A percentile compares a stretch with the other conserved stretches of the same genome.
These are phyloP conservation scores for Epizoanthus stellaris DNA, from an alignment of 92 coral and sea anemone genomes.

Conservation along the genomic window DNA sequence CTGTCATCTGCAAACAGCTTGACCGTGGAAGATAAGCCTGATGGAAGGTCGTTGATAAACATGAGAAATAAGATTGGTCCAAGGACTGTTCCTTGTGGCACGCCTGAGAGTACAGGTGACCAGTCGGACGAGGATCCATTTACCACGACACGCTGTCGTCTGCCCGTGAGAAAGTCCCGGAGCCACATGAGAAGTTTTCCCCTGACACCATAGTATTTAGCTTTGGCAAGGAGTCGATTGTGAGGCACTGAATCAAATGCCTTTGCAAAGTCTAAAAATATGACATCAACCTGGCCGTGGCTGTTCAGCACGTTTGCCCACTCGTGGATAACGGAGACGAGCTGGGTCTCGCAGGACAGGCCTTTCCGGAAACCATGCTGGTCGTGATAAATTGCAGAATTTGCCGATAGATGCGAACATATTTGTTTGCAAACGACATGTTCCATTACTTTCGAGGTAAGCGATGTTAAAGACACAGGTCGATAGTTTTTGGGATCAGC, in stretches of 20 bases:
- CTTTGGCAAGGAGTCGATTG: slow-evolving; percentile 25
- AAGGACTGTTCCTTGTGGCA: slow-evolving; percentile 13
- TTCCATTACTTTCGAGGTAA: no score
- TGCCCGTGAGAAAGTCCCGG: slow-evolving; percentile 28
- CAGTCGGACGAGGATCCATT: slow-evolving; percentile 41
- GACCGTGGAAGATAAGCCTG: slow-evolving; percentile 32
- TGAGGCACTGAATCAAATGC: slow-evolving; percentile 20
- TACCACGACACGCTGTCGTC: slow-evolving; percentile 40
- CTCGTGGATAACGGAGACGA: slow-evolving; percentile 21
- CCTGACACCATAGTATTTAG: slow-evolving; percentile 20
- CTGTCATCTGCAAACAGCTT: slow-evolving; percentile 8
- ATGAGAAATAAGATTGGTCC: slow-evolving; percentile 15
- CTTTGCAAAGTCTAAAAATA: background rate
- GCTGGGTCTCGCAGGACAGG: background rate
- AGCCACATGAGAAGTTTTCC: slow-evolving; percentile 13
- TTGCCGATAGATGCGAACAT: background rate
- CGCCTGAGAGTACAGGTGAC: slow-evolving; percentile 45
- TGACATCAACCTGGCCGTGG: slow-evolving; percentile 3
- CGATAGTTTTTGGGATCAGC: no score
- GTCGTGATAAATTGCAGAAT: background rate
- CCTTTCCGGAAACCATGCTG: background rate
- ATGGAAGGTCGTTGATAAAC: slow-evolving; percentile 40
- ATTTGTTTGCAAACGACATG: no score
- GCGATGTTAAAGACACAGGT: no score
- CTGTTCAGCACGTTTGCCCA: slow-evolving; percentile 29